Evolutionary conservation across 2,797 vertebrate genomes (phyloP).

Genomic region (Rachycentron canadum): DNA sequence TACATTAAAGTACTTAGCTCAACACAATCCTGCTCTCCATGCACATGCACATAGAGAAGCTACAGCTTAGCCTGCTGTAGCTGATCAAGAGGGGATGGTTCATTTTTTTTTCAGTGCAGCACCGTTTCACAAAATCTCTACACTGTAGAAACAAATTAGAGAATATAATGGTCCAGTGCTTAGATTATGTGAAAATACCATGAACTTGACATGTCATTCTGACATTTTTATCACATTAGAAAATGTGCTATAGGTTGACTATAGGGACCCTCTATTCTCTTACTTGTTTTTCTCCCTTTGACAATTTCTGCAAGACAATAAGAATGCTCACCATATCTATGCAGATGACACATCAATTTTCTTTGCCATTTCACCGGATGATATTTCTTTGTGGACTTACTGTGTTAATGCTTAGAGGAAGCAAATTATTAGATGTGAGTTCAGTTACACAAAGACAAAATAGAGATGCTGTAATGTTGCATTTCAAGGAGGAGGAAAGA

Average conservation of each 20-base stretch:
- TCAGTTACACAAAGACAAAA: background rate
- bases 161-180: conserved; percentile 2
- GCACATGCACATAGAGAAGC: conserved; percentile 45
- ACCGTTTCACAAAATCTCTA: conserved; percentile 8
- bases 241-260: background rate
- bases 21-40: conserved; percentile 60
- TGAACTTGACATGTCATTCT: background rate
- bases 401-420: background rate
- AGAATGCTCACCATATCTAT: background rate
- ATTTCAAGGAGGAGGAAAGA: background rate
- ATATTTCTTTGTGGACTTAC: background rate
- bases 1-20: conserved; percentile 64
- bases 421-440: background rate
- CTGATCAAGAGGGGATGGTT: conserved; percentile 29
- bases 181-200: conserved; percentile 1
- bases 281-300: background rate
- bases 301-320: background rate
- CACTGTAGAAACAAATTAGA: background rate
- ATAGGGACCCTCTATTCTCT: too few species aligned
- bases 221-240: background rate
- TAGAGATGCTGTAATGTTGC: background rate
- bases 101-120: conserved; percentile 4
- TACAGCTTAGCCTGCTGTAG: conserved; percentile 47
- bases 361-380: conserved; percentile 1
- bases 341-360: background rate